Conservation (phyloP, 2,113 vertebrate genomes). For the Vulpes lagopus region DNA sequence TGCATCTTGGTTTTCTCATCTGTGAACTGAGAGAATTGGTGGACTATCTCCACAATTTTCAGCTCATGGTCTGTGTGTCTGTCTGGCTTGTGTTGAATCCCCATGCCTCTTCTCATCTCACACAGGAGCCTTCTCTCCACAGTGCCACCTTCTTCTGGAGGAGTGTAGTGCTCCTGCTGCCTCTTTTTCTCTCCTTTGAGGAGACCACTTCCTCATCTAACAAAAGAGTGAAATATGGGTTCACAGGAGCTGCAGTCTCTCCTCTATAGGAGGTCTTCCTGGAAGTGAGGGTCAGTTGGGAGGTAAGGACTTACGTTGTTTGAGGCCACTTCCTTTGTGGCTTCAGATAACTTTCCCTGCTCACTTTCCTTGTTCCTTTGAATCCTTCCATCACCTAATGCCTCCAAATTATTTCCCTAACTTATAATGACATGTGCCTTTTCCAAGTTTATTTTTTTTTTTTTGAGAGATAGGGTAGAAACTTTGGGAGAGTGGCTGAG, state of each 20-base stretch:
- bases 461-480: too few relatives aligned
- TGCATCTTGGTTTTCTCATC: background rate
- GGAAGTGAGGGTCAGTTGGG: background rate
- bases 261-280: background rate
- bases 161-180: conserved; percentile 8
- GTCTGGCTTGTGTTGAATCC: background rate
- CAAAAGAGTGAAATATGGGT: background rate
- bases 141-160: background rate
- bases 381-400: background rate
- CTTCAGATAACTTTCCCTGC: background rate
- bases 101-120: background rate
- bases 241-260: background rate
- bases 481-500: too few relatives aligned
- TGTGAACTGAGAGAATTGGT: background rate
- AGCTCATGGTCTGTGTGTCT: background rate
- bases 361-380: background rate
- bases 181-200: conserved; percentile 46
- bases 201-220: background rate
- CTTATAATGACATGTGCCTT: background rate
- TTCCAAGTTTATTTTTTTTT: background rate
- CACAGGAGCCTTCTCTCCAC: background rate
- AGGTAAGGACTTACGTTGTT: background rate
- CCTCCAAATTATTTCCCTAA: background rate
- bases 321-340: background rate
- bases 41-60: background rate